These are phyloP conservation scores for Pseudonaja textilis DNA, from an alignment of 2,113 vertebrate genomes.

Conservation along the genomic window DNA sequence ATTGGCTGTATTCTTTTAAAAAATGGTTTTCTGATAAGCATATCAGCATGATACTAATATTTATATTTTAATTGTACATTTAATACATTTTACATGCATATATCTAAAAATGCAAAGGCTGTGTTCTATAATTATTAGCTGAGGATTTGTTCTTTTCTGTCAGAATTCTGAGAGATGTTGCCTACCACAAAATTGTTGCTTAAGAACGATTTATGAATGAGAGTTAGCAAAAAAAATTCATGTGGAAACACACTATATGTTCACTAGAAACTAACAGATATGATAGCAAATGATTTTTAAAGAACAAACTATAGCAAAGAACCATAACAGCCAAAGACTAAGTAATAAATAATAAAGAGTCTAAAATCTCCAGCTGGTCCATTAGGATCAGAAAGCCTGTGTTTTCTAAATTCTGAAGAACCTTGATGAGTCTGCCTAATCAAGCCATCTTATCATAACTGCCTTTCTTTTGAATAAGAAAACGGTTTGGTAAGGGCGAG, in stretches of 20 bases:
- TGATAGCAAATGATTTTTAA: neutral
- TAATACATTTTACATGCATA: neutral
- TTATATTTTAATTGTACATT: neutral
- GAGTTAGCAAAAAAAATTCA: neutral
- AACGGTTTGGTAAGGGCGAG: neutral
- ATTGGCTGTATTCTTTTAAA: neutral
- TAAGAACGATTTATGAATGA: neutral
- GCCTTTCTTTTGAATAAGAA: neutral
- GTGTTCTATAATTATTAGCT: neutral
- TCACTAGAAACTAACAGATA: neutral
- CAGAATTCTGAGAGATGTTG: neutral
- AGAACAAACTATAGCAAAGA: neutral
- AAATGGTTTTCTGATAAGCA: neutral
- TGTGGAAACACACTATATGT: neutral
- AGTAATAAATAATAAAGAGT: neutral
- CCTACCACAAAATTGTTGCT: neutral
- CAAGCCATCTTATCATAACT: neutral
- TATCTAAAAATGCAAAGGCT: neutral
- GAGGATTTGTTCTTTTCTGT: neutral
- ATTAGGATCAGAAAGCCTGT: neutral
- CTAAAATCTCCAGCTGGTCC: neutral
- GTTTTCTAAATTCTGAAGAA: neutral
- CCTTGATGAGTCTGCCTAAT: neutral
- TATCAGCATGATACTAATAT: neutral
- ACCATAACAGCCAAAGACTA: neutral